Evolutionary conservation across 2,888 invertebrate genomes (phyloP), one percentile per base, ranked within the genome.

Genomic region (Temnothorax unifasciatus): DNA sequence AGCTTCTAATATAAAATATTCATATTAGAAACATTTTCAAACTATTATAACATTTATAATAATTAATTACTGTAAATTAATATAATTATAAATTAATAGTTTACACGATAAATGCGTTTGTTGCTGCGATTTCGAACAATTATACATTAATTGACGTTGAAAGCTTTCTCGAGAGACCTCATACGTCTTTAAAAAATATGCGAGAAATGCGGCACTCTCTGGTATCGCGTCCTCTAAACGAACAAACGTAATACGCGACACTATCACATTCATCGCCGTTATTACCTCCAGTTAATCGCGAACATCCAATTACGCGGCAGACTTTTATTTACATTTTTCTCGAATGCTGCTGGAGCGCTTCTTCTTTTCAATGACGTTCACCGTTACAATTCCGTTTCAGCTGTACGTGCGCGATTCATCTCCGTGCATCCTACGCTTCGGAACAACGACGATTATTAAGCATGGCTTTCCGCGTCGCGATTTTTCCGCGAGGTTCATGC

Each of bases 201-300:
- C n/a, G 85, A 84, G 83, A 87, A 85, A 0, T 9, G 6, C 21
- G 18, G 29, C 34, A 34, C 21, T 41, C 34, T 34, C 34, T 6
- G 59, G 79, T 64, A 69, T 83, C 76, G 74, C 76, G 74, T 83
- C 69, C 69, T 47, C 57, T 64, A 41, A 54, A 21, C 21, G 21
- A 81, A 47, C 63, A 21, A 34, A 61, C 61, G 82, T 85, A 88
- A 86, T 83, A 59, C 76, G 61, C 81, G 82, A 86, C 84, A 79
- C 63, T 83, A 82, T 86, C 86, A 77, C 85, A 77, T 83, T 87
- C 75, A 69, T 81, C 41, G 64, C 47, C 64, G 79, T 89, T 66
- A 89, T 87, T 85, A 87, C 77, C 81, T 63, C 77, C 69, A 82
- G 81, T 88, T 90, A 90, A 90, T 90, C 89, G 85, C 83, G 63